Evolutionary conservation across 2,888 invertebrate genomes (phyloP).

Genomic region (Andrena dorsata): DNA sequence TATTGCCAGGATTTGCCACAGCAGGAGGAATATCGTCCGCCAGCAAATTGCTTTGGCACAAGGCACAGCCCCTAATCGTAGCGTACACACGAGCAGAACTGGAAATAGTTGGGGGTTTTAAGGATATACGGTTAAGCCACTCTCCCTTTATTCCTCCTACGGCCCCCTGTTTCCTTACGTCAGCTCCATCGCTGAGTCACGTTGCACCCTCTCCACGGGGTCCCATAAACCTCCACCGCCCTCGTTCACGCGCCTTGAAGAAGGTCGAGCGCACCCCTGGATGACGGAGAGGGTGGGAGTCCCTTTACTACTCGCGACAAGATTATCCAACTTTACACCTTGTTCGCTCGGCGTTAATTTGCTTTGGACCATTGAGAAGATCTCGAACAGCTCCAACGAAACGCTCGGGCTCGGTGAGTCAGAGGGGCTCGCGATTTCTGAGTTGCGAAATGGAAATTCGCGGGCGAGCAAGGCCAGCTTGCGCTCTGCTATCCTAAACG

Average conservation of each 20-base stretch:
- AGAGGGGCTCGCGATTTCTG: neutral
- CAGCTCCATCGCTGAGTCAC: conserved; percentile 68
- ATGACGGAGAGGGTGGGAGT: neutral
- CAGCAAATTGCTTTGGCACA: conserved; percentile 22
- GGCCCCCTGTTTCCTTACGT: conserved; percentile 60
- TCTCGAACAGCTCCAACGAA: neutral
- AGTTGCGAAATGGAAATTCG: conserved; percentile 54
- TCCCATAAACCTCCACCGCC: conserved; percentile 62
- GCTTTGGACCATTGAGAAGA: neutral
- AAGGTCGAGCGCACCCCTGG: conserved; percentile 20
- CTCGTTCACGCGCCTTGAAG: conserved; percentile 37
- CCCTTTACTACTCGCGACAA: neutral
- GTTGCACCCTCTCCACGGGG: conserved; percentile 42
- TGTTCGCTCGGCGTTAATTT: neutral
- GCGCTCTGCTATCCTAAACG: conserved; percentile 53
- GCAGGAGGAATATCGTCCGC: too few relatives aligned
- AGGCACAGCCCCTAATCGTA: conserved; percentile 7
- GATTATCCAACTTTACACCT: conserved; percentile 4
- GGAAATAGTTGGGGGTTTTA: conserved; percentile 15
- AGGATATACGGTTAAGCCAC: conserved; percentile 26
- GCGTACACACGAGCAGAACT: neutral
- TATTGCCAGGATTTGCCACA: neutral
- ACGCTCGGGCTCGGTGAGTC: neutral
- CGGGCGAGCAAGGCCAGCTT: conserved; percentile 52
- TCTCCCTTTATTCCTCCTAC: conserved; percentile 5